These are phyloP conservation scores for Ceratoteleas bidentatus DNA, from an alignment of 1,140 invertebrate species.

Conservation along the genomic window DNA sequence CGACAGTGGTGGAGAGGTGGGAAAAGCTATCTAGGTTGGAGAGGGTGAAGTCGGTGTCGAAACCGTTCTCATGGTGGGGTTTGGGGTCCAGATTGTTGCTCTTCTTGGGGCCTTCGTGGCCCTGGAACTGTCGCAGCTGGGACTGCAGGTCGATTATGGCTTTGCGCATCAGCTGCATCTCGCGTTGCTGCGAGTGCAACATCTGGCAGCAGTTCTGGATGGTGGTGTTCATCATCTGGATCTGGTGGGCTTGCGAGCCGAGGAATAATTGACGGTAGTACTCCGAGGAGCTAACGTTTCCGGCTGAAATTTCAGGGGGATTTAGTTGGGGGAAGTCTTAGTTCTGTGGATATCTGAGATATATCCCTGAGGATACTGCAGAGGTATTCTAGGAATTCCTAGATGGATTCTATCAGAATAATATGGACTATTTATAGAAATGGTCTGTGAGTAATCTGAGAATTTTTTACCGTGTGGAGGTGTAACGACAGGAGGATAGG, in stretches of 20 bases:
- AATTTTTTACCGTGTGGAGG: slow-evolving; percentile 4
- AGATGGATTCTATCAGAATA: no score
- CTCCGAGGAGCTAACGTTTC: slow-evolving; percentile 66
- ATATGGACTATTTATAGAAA: no score
- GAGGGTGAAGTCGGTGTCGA: slow-evolving; percentile 72
- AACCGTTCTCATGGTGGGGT: slow-evolving; percentile 50
- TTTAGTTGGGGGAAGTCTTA: no score
- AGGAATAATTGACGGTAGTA: slow-evolving; percentile 79
- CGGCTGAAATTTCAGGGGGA: slow-evolving; percentile 19
- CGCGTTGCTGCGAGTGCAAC: slow-evolving; percentile 84
- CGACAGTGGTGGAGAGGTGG: slow-evolving; percentile 65
- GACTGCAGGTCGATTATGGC: slow-evolving; percentile 75
- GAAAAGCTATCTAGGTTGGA: slow-evolving; percentile 75
- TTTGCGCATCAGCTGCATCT: slow-evolving; percentile 81
- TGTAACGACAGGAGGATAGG: slow-evolving; percentile 27
- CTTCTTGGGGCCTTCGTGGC: slow-evolving; percentile 56
- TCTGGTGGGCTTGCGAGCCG: slow-evolving; percentile 82
- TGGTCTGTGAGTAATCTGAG: no score
- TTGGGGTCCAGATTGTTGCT: slow-evolving; percentile 54
- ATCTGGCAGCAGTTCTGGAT: slow-evolving; percentile 85
- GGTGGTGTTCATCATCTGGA: slow-evolving; percentile 84
- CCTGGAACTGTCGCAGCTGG: slow-evolving; percentile 70
- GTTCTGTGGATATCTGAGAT: no score
- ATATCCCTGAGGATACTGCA: no score
- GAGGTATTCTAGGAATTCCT: no score